Evolutionary conservation across 2,113 vertebrate species (phyloP).

Genomic region (Perca schrenkii): DNA sequence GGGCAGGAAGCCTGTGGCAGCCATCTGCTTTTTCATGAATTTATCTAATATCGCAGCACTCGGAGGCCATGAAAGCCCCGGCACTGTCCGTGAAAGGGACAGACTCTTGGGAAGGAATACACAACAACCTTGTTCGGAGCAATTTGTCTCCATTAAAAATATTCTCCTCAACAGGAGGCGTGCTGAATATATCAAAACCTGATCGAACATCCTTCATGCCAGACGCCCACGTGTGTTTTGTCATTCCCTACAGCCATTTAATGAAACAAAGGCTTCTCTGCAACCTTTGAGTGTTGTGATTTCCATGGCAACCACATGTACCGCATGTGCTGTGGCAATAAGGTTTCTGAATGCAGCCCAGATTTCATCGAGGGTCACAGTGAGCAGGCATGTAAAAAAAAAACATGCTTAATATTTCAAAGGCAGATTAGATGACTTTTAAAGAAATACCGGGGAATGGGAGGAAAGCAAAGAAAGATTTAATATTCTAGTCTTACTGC

Average conservation of each 20-base stretch:
- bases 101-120: conserved; percentile 27
- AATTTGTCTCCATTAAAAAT: conserved; percentile 57
- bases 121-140: conserved; percentile 39
- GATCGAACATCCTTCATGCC: conserved; percentile 57
- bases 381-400: conserved; percentile 17
- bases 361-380: conserved; percentile 53
- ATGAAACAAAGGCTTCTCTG: conserved; percentile 73
- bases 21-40: conserved; percentile 50
- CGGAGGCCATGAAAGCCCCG: conserved; percentile 46
- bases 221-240: conserved; percentile 60
- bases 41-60: conserved; percentile 57
- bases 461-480: conserved; percentile 1
- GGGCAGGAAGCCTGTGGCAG: conserved; percentile 45
- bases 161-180: conserved; percentile 18
- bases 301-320: conserved; percentile 81
- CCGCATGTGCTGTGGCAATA: conserved; percentile 54
- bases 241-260: conserved; percentile 67
- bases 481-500: not conserved
- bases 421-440: conserved; percentile 26
- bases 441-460: not conserved
- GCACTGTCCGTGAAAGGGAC: conserved; percentile 41
- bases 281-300: conserved; percentile 72
- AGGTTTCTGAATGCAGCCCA: conserved; percentile 52
- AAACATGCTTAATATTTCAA: conserved; percentile 25
- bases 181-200: conserved; percentile 56